Conservation (phyloP, 35 echinoderm and acorn worm genomes). For the Antedon bifida region DNA sequence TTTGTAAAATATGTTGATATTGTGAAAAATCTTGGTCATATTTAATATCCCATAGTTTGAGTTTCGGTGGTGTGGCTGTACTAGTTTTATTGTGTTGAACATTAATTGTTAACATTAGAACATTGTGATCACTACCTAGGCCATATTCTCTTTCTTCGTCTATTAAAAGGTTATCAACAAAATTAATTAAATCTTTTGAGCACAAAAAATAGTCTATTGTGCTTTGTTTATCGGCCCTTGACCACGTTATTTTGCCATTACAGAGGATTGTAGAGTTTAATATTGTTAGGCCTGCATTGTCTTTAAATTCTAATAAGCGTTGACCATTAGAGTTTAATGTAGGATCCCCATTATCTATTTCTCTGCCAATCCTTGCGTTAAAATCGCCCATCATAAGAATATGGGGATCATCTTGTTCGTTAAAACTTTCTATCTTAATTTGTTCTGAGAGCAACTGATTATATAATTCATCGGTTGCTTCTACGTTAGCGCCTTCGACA, state of each 20-base stretch:
- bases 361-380: not conserved
- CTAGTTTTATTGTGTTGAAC: no score
- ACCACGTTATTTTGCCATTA: conserved; percentile 9
- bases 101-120: no score
- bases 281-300: not conserved
- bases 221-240: not conserved
- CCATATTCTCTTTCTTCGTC: no score
- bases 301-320: not conserved
- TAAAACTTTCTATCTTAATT: not conserved
- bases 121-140: no score
- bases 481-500: not conserved
- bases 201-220: conserved; percentile 6
- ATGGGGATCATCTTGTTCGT: not conserved
- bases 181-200: not conserved
- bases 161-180: not conserved
- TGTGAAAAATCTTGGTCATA: no score
- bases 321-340: conserved; percentile 10
- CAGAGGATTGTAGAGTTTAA: no score
- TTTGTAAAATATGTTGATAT: no score
- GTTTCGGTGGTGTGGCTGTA: no score
- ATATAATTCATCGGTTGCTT: not conserved
- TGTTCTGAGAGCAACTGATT: not conserved
- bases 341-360: no score
- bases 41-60: no score
- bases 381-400: conserved; percentile 12